phyloP scores from a whole-genome alignment of 1,140 invertebrate genomes.

The Drosophila orosa region DNA sequence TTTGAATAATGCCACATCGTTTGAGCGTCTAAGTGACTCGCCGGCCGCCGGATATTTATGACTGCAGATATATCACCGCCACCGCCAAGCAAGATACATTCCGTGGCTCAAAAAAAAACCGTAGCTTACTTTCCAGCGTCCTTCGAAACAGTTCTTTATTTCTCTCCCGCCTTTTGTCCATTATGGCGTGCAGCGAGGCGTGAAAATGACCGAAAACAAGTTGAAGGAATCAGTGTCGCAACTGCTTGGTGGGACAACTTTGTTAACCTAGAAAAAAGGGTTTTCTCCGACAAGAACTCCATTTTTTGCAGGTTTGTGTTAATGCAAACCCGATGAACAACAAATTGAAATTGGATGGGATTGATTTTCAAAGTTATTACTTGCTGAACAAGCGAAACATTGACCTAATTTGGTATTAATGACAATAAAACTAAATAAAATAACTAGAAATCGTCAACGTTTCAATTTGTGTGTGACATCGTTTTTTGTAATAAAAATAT shows the following conservation, averaged over 20 bases:
- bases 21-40: slow-evolving; percentile 66
- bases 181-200: slow-evolving; percentile 33
- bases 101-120: slow-evolving; percentile 4
- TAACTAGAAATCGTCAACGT: neutral
- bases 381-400: neutral
- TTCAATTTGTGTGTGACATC: too few species aligned
- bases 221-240: slow-evolving; percentile 26
- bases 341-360: neutral
- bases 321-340: neutral
- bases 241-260: slow-evolving; percentile 27
- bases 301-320: slow-evolving; percentile 3
- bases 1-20: slow-evolving; percentile 76
- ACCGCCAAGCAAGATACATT: slow-evolving; percentile 2
- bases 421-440: neutral
- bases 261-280: slow-evolving; percentile 21
- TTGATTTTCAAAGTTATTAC: neutral
- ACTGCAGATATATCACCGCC: slow-evolving; percentile 49
- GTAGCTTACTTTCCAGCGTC: slow-evolving; percentile 25
- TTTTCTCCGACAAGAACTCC: neutral
- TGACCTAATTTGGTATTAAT: neutral
- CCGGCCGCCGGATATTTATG: slow-evolving; percentile 56
- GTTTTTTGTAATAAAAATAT: too few species aligned
- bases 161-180: slow-evolving; percentile 20
- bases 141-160: slow-evolving; percentile 28
- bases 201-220: slow-evolving; percentile 32